Percentiles rank a stretch among this genome's conserved stretches.
Evolutionary conservation across 2,797 vertebrate species (phyloP).

Genomic region (Pipistrellus pipistrellus): DNA sequence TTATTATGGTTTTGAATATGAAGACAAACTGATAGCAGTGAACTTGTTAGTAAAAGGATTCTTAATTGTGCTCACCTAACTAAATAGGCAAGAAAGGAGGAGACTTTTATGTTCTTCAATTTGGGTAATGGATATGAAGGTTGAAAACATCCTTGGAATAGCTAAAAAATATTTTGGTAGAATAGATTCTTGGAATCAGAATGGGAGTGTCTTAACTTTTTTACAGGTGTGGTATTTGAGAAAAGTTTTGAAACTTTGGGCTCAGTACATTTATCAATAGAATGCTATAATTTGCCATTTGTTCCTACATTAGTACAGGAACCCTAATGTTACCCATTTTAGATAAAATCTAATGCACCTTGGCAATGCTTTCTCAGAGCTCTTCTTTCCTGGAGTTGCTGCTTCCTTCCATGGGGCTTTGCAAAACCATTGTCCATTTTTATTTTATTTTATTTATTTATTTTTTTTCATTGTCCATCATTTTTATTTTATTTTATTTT

Average conservation of each 20-base stretch:
- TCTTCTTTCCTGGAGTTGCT: conserved; percentile 42
- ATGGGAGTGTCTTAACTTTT: not conserved
- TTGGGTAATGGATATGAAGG: not conserved
- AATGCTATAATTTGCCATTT: not conserved
- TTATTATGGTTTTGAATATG: not conserved
- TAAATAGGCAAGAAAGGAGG: not conserved
- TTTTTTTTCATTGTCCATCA: too few relatives aligned
- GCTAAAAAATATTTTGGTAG: conserved; percentile 13
- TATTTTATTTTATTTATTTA: not conserved
- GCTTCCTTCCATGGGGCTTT: conserved; percentile 15
- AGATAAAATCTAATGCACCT: not conserved
- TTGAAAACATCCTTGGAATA: not conserved
- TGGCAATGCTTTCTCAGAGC: not conserved
- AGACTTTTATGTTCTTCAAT: not conserved
- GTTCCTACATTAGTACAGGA: not conserved
- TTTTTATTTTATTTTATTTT: not conserved
- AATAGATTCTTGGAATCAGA: not conserved
- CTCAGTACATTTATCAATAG: not conserved
- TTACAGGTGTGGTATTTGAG: not conserved
- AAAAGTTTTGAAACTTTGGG: not conserved
- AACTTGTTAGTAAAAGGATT: not conserved
- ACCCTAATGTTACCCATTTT: not conserved
- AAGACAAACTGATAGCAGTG: not conserved
- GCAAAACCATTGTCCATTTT: not conserved
- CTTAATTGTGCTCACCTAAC: not conserved